Base-by-base conservation (phyloP, 2,113 vertebrate genomes). In the Cygnus atratus region DNA sequence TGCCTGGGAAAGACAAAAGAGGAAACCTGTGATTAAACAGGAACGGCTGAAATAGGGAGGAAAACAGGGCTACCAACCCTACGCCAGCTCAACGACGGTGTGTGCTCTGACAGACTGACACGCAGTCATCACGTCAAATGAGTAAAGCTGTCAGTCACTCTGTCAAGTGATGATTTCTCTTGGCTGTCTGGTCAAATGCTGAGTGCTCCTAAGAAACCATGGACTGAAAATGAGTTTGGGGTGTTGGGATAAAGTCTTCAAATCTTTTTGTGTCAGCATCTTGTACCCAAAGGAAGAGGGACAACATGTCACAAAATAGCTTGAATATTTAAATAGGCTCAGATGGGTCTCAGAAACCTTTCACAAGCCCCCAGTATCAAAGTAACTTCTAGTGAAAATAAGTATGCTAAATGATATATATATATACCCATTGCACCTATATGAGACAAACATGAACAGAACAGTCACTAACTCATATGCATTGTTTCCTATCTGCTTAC, bases 1-100 rank as follows among this genome's bases (percentile, higher is more conserved):
- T 87, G 93, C 92, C 90, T 94, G 85, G 68, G 43, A 85, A 94
- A 94, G 82, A 92, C 79, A 85, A 82, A 95, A 96, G 90, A 89
- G 25, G 52, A 72, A 95, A 79, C 54, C 74, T 81, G 61, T 0
- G 3, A 73, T 86, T 78, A 55, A 85, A 93, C 78, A 37, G 62
- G 33, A 95, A 37, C 0, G 1, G 82, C 70, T 95, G 93, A 81
- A 94, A 77, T 0, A 57, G 43, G 52, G 74, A 82, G 67, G 62
- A 20, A 72, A 92, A 43, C 0, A 0, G 41, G 33, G 57, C 39
- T 55, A 79, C 83, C 61, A 31, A 57, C 1, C 4, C 7, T 1
- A 19, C 14, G 43, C 43, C 59, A 76, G 71, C 35, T n/a, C 37
- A 26, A 41, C 2, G 3, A 22, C 1, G 1, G 29, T 19, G 70